phyloP scores from a whole-genome alignment of 2,888 invertebrate genomes.

The Erebia aethiops region DNA sequence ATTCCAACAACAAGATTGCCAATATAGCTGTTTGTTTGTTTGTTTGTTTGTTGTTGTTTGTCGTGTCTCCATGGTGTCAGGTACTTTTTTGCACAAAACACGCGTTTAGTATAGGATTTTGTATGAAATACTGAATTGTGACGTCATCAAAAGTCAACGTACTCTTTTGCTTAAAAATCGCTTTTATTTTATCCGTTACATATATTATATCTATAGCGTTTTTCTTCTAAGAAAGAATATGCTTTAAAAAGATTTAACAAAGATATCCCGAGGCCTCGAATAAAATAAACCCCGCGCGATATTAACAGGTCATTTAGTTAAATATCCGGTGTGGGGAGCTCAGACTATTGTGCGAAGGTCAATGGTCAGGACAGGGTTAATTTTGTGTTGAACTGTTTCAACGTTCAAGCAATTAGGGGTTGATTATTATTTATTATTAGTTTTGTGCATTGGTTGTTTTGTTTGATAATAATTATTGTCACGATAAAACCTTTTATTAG shows the following conservation, averaged over 20 bases:
- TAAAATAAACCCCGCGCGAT: slow-evolving; percentile 54
- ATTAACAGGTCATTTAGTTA: slow-evolving; percentile 74
- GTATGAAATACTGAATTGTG: no score
- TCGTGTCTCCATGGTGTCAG: no score
- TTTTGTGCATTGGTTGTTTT: not conserved
- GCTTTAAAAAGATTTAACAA: slow-evolving; percentile 53
- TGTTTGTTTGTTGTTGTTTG: no score
- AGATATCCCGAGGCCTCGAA: slow-evolving; percentile 62
- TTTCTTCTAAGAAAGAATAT: slow-evolving; percentile 1
- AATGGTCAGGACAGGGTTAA: slow-evolving; percentile 45
- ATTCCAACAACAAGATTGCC: not conserved
- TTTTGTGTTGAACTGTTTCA: slow-evolving; percentile 26
- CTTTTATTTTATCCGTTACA: no score
- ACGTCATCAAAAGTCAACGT: no score
- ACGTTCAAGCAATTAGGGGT: slow-evolving; percentile 1
- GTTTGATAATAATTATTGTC: not conserved
- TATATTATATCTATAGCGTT: not conserved
- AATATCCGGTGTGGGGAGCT: slow-evolving; percentile 64
- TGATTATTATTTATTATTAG: slow-evolving; percentile 1
- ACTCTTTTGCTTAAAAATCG: no score
- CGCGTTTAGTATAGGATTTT: no score
- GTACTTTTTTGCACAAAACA: no score
- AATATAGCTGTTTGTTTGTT: no score
- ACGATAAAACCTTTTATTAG: not conserved
- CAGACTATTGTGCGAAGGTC: slow-evolving; percentile 45